phyloP scores from a whole-genome alignment of 2,113 vertebrate species.

The rabbit (Oryctolagus cuniculus) region DNA sequence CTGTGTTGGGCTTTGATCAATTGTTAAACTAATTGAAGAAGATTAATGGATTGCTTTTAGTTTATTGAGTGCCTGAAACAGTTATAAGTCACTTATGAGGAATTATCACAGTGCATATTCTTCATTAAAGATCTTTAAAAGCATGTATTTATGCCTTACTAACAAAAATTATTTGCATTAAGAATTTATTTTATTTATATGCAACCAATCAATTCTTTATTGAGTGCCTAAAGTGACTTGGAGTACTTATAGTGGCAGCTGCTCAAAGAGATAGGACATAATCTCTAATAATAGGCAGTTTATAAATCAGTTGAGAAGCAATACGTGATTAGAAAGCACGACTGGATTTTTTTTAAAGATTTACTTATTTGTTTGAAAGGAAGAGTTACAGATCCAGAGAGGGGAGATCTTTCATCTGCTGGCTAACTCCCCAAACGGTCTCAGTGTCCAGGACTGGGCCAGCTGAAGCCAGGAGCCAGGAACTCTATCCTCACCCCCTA shows the following conservation, averaged over 20 bases:
- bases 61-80: conserved; percentile 46
- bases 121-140: conserved; percentile 52
- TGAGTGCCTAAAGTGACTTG: background rate
- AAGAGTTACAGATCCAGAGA: too few species aligned
- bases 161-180: conserved; percentile 37
- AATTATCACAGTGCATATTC: background rate
- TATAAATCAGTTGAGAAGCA: conserved; percentile 33
- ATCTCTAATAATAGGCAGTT: conserved; percentile 11
- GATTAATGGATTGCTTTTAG: conserved; percentile 27
- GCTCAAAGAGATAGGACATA: background rate
- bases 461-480: too few species aligned
- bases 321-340: too few species aligned
- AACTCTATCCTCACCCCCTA: too few species aligned
- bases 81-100: conserved; percentile 1
- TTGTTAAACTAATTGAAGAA: conserved; percentile 31
- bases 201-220: conserved; percentile 40
- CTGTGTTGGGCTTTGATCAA: background rate
- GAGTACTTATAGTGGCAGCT: conserved; percentile 15
- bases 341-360: too few species aligned
- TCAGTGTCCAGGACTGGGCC: too few species aligned
- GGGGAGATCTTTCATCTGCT: too few species aligned
- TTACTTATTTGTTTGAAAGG: too few species aligned
- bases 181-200: conserved; percentile 58
- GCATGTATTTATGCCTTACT: background rate
- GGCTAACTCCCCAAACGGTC: too few species aligned